These are phyloP conservation scores for Sapayoa aenigma DNA, from an alignment of 2,113 vertebrate species.

Conservation along the genomic window DNA sequence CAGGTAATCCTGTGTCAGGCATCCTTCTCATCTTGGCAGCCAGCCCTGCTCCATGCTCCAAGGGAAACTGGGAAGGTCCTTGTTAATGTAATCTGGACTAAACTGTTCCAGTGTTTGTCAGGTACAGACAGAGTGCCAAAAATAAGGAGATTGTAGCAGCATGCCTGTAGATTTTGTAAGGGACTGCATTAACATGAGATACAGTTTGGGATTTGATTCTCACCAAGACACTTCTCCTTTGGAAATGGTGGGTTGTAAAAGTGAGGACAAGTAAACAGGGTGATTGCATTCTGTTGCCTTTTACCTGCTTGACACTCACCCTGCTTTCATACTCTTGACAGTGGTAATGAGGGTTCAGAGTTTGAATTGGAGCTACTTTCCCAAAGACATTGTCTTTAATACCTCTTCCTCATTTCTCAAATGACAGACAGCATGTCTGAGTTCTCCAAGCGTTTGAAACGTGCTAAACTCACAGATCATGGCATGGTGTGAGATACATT, in stretches of 20 bases:
- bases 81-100: neutral
- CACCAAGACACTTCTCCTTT: neutral
- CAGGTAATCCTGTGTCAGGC: neutral
- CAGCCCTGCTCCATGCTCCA: neutral
- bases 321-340: neutral
- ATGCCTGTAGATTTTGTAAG: neutral
- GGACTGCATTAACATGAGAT: neutral
- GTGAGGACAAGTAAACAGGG: neutral
- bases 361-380: neutral
- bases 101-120: neutral
- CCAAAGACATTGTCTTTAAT: neutral
- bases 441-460: neutral
- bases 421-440: neutral
- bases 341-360: neutral
- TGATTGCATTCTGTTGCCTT: neutral
- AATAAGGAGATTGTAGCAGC: neutral
- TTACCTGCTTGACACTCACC: neutral
- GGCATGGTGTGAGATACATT: rapidly evolving
- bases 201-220: neutral
- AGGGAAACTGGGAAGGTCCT: neutral
- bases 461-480: neutral
- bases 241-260: neutral
- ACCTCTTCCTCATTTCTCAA: neutral
- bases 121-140: neutral
- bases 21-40: neutral